phyloP scores from a whole-genome alignment of 2,888 invertebrate genomes.

The Morpho helenor region DNA sequence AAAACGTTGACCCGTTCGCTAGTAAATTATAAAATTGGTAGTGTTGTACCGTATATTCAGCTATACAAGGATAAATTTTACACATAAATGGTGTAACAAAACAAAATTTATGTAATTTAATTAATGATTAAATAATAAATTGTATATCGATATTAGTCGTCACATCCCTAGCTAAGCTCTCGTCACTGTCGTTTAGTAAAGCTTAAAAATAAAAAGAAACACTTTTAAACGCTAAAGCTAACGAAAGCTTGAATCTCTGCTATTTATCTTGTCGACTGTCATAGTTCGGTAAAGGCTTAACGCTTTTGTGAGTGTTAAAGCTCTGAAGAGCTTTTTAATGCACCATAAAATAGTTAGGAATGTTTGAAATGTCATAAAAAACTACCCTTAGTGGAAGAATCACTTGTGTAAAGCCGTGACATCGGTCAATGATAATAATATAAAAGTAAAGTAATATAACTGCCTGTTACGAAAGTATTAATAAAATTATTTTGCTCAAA shows the following conservation, averaged over 20 bases:
- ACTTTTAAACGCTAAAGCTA: slow-evolving; percentile 1
- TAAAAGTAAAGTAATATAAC: no score
- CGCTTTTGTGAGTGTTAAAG: slow-evolving; percentile 1
- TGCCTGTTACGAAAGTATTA: no score
- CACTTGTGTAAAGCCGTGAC: no score
- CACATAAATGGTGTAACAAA: no score
- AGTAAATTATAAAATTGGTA: no score
- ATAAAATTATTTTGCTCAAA: no score
- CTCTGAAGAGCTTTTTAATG: slow-evolving; percentile 1
- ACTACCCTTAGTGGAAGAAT: background rate
- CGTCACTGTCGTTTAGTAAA: slow-evolving; percentile 4
- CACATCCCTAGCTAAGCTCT: background rate
- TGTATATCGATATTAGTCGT: background rate
- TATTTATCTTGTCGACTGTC: slow-evolving; percentile 5
- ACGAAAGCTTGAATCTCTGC: background rate
- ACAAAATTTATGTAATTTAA: no score
- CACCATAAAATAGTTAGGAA: background rate
- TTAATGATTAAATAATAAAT: no score
- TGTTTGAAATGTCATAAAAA: background rate
- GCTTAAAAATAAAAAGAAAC: slow-evolving; percentile 3
- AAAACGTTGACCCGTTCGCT: no score
- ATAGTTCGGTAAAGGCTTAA: slow-evolving; percentile 2
- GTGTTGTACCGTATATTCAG: no score
- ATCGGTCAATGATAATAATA: background rate
- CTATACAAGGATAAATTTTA: no score